These are phyloP conservation scores for Camptogramma bilineatum DNA, from an alignment of 2,888 invertebrate species.

Conservation along the genomic window DNA sequence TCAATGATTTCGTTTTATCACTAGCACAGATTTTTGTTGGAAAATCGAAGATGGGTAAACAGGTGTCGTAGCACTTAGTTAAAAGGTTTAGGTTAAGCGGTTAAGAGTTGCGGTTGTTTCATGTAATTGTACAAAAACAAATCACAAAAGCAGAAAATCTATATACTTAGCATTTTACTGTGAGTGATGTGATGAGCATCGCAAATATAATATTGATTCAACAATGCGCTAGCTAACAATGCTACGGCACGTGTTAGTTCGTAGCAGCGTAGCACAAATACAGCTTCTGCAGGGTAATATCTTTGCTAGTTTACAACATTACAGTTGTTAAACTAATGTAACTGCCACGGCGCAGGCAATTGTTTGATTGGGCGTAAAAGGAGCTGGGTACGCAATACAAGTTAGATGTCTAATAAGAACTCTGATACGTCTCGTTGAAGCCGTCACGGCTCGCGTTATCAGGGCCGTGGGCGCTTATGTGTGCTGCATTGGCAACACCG, in stretches of 20 bases:
- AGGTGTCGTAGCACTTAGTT: too few relatives aligned
- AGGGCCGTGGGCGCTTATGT: conserved; percentile 72
- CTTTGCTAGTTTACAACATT: conserved; percentile 14
- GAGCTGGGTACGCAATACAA: conserved; percentile 75
- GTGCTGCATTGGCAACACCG: conserved; percentile 63
- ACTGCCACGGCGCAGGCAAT: conserved; percentile 57
- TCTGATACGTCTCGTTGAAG: conserved; percentile 72
- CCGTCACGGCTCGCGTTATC: conserved; percentile 78
- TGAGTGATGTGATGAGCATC: too few relatives aligned
- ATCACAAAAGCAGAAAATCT: neutral
- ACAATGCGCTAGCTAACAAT: conserved; percentile 11
- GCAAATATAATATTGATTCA: conserved; percentile 9
- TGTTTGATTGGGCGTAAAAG: conserved; percentile 77
- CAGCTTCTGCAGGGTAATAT: neutral
- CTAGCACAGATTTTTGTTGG: too few relatives aligned
- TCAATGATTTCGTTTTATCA: too few relatives aligned
- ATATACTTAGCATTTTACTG: neutral
- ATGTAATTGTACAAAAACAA: too few relatives aligned
- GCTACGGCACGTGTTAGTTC: conserved; percentile 1
- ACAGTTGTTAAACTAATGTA: conserved; percentile 40
- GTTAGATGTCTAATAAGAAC: conserved; percentile 73
- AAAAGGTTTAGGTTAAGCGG: too few relatives aligned
- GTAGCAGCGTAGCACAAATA: conserved; percentile 13
- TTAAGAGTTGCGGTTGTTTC: too few relatives aligned
- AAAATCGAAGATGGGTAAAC: too few relatives aligned